Evolutionary conservation across 1,140 invertebrate species (phyloP).

Genomic region (Andricus grossulariae): DNA sequence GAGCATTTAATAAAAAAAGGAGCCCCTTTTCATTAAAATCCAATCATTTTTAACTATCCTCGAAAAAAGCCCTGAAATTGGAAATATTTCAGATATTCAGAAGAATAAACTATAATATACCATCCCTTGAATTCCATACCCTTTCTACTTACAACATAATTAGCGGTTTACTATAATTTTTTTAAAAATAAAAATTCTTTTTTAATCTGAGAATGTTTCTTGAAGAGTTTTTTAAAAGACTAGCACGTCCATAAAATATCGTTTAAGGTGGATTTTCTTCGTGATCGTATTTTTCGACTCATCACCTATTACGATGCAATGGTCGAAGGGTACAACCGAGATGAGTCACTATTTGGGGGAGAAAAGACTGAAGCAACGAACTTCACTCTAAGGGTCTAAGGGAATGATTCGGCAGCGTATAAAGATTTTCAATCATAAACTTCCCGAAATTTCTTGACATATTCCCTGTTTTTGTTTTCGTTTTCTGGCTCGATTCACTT

Average conservation of each 20-base stretch:
- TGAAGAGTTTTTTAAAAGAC: not conserved
- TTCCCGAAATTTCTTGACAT: not conserved
- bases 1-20: too few relatives aligned
- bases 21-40: too few relatives aligned
- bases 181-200: too few relatives aligned
- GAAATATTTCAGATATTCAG: too few relatives aligned
- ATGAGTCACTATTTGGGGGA: constrained; percentile 3
- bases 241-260: not conserved
- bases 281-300: constrained; percentile 19
- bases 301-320: constrained; percentile 25
- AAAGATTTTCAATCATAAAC: constrained; percentile 13
- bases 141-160: too few relatives aligned
- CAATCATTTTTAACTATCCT: too few relatives aligned
- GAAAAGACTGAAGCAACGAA: constrained; percentile 19
- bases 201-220: not conserved
- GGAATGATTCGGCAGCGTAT: constrained; percentile 19
- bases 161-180: too few relatives aligned
- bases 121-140: too few relatives aligned
- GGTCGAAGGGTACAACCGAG: constrained; percentile 5
- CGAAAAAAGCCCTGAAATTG: too few relatives aligned
- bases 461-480: not conserved
- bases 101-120: too few relatives aligned
- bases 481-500: not conserved
- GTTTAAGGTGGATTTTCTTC: constrained; percentile 19
- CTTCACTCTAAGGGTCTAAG: not conserved